A percentile compares a stretch with the other conserved stretches of the same genome.
These are phyloP conservation scores for Slavum lentiscoides DNA, from an alignment of 2,888 invertebrate genomes.

Conservation along the genomic window DNA sequence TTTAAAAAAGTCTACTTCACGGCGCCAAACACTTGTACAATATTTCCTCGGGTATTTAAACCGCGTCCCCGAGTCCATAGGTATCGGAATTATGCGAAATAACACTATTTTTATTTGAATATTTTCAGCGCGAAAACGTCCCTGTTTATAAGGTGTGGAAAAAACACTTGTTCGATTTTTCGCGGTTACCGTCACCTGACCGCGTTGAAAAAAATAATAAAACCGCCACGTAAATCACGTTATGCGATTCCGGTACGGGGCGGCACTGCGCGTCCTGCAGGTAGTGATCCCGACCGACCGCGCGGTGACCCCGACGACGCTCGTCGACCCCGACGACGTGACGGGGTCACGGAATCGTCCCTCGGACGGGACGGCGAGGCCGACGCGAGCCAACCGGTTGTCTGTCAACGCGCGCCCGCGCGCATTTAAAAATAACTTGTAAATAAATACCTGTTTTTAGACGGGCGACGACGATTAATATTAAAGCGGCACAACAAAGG, in stretches of 20 bases:
- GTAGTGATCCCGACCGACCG: background rate
- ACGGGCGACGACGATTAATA: background rate
- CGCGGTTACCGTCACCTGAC: background rate
- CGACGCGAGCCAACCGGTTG: constrained; percentile 35
- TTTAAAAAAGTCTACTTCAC: no score
- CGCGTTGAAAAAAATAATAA: constrained; percentile 16
- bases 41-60: no score
- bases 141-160: no score
- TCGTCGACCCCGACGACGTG: background rate
- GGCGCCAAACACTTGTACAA: no score
- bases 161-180: no score
- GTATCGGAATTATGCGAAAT: no score
- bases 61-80: no score
- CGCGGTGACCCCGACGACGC: background rate
- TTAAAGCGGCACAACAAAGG: no score
- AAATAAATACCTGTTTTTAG: constrained; percentile 38
- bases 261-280: no score
- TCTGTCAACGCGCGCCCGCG: background rate
- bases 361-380: background rate
- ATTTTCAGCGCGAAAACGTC: no score
- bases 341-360: background rate
- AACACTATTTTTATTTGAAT: no score
- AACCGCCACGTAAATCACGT: background rate
- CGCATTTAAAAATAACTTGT: background rate
- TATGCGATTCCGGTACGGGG: constrained; percentile 28